Conservation (phyloP, 1,140 invertebrate species). For the Druon quercuslanigerum region DNA sequence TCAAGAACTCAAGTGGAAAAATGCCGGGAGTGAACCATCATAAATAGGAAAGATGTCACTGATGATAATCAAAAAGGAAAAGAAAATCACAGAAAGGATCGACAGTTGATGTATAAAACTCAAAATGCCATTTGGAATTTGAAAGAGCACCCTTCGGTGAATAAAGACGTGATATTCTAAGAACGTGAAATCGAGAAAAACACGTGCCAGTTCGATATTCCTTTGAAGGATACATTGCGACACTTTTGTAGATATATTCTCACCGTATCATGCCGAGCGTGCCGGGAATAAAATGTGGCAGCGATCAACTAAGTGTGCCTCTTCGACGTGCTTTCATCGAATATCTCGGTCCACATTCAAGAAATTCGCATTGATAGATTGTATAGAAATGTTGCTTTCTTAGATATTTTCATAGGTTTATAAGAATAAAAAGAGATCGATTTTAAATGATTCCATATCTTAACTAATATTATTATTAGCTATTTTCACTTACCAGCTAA, state of each 20-base stretch:
- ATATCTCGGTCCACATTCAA: neutral
- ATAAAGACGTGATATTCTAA: neutral
- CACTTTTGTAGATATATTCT: conserved; percentile 22
- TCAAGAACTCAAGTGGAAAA: conserved; percentile 29
- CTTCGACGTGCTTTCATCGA: conserved; percentile 14
- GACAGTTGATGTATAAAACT: neutral
- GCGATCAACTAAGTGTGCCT: conserved; percentile 5
- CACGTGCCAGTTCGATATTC: conserved; percentile 32
- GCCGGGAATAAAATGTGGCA: conserved; percentile 12
- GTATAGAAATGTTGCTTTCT: neutral
- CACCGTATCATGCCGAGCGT: conserved; percentile 19
- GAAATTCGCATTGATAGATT: conserved; percentile 6
- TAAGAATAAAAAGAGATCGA: neutral
- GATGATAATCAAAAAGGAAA: conserved; percentile 37
- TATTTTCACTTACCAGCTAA: no score
- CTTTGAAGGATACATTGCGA: conserved; percentile 24
- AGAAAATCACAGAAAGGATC: conserved; percentile 28
- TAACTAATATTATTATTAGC: no score
- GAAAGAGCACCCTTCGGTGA: no score
- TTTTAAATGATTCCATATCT: neutral
- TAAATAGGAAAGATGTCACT: conserved; percentile 35
- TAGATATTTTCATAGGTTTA: neutral
- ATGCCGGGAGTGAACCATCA: conserved; percentile 34
- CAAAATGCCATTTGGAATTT: no score
- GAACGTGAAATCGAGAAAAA: conserved; percentile 33